phyloP scores from a whole-genome alignment of 2,888 invertebrate genomes.

The Seladonia tumulorum region DNA sequence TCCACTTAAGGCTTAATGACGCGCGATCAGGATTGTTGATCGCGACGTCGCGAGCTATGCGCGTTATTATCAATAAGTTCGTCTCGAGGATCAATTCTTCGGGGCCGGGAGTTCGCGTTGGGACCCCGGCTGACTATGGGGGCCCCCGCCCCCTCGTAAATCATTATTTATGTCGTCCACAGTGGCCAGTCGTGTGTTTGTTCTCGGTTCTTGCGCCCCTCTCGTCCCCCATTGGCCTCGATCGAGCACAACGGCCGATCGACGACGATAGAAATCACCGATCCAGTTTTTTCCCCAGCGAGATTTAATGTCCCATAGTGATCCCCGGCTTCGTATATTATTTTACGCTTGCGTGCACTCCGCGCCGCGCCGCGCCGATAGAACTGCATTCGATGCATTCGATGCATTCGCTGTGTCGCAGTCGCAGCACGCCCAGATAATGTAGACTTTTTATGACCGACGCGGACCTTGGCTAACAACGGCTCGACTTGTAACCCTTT shows the following conservation, averaged over 20 bases:
- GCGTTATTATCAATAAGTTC: slow-evolving; percentile 63
- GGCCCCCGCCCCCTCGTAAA: slow-evolving; percentile 42
- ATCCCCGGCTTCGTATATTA: slow-evolving; percentile 8
- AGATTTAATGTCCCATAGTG: slow-evolving; percentile 24
- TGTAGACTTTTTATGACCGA: slow-evolving; percentile 2
- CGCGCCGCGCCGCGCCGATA: neutral
- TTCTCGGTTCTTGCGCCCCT: slow-evolving; percentile 21
- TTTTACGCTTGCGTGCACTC: neutral
- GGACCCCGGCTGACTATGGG: slow-evolving; percentile 4
- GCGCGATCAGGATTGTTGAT: slow-evolving; percentile 54
- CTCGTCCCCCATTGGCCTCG: slow-evolving; percentile 8
- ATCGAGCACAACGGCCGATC: slow-evolving; percentile 8
- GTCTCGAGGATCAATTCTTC: slow-evolving; percentile 58
- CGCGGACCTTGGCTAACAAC: slow-evolving; percentile 1
- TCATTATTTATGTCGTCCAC: slow-evolving; percentile 55
- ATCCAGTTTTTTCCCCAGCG: slow-evolving; percentile 47
- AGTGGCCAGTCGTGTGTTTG: slow-evolving; percentile 44
- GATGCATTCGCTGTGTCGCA: neutral
- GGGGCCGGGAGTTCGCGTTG: neutral
- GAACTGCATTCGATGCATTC: neutral
- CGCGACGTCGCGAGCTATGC: slow-evolving; percentile 48
- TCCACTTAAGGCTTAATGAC: slow-evolving; percentile 48
- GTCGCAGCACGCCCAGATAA: neutral
- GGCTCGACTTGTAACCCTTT: neutral
- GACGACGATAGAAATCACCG: slow-evolving; percentile 1